Base-by-base conservation (phyloP, 2,113 vertebrate species). In the Lophius piscatorius region DNA sequence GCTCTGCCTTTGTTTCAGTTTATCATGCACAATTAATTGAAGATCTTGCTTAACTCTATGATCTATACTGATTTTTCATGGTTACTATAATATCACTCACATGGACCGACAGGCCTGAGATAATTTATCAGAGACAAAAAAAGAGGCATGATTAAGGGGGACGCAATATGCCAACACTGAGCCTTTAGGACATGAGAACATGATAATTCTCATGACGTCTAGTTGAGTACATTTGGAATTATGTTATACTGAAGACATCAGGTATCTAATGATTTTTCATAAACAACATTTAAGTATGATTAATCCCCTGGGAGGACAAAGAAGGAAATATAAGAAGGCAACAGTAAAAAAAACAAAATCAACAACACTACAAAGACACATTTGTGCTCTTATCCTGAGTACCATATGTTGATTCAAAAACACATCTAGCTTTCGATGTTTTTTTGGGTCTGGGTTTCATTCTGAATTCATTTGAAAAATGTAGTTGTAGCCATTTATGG, bases 281-380 rank as follows among this genome's bases (percentile, higher is more conserved):
- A 41, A 70, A 31, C 23, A 26, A 16, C 1, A 0, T 42, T 29
- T 38, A 16, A 46, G 20, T 48, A n/a, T 40, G 42, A 68, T n/a
- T 34, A 60, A 28, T 7, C 36, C 42, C 58, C 44, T 21, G 20
- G 49, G 35, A 55, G 13, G 26, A 55, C 36, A 16, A n/a, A n/a
- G n/a, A 6, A 59, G 36, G 77, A 68, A 72, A 71, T 33, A 21
- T 63, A 66, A 71, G 55, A 40, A 40, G 36, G 46, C 29, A 8
- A 11, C 29, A n/a, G n/a, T n/a, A n/a, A n/a, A n/a, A n/a, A n/a
- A n/a, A n/a, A n/a, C n/a, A n/a, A n/a, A n/a, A n/a, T n/a, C n/a
- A n/a, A n/a, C n/a, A n/a, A n/a, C n/a, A n/a, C n/a, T n/a, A n/a
- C n/a, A n/a, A n/a, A n/a, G n/a, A 31, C 11, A 11, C 29, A 31